Conservation (phyloP, 92 coral and sea anemone genomes). For the Palythoa grandiflora region DNA sequence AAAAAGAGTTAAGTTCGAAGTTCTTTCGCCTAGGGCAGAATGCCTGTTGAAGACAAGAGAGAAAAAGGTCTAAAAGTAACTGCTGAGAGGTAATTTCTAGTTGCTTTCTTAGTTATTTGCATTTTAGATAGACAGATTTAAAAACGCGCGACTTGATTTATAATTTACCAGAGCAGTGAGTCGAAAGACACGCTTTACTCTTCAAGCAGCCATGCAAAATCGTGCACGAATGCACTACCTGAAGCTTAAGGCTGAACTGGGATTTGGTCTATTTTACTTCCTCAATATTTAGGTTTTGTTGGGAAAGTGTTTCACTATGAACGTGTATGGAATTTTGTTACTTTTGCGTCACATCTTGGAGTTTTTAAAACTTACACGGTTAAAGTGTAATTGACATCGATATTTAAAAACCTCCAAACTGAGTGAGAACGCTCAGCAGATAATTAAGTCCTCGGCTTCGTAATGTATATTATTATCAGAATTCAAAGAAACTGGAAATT, state of each 20-base stretch:
- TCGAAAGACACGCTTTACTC: background rate
- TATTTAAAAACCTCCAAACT: background rate
- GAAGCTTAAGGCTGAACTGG: too few relatives aligned
- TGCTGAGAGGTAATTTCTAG: slow-evolving; percentile 57
- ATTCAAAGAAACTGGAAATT: too few relatives aligned
- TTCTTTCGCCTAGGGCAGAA: slow-evolving; percentile 31
- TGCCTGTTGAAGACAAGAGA: slow-evolving; percentile 85
- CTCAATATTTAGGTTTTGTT: background rate
- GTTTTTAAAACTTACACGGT: background rate
- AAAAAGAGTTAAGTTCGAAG: slow-evolving; percentile 16
- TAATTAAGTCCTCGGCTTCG: background rate
- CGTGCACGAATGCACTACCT: background rate
- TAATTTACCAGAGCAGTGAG: background rate
- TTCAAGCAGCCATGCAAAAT: too few relatives aligned
- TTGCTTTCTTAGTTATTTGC: background rate
- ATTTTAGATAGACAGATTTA: background rate
- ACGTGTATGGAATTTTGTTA: background rate
- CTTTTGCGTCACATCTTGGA: background rate
- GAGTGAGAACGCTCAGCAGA: background rate
- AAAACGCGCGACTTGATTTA: background rate
- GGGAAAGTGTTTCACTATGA: background rate
- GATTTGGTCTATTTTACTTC: background rate
- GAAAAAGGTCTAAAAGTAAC: slow-evolving; percentile 63
- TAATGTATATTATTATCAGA: too few relatives aligned
- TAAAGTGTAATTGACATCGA: background rate